These are phyloP conservation scores for Zapornia atra DNA, from an alignment of 2,113 vertebrate species.

Conservation along the genomic window DNA sequence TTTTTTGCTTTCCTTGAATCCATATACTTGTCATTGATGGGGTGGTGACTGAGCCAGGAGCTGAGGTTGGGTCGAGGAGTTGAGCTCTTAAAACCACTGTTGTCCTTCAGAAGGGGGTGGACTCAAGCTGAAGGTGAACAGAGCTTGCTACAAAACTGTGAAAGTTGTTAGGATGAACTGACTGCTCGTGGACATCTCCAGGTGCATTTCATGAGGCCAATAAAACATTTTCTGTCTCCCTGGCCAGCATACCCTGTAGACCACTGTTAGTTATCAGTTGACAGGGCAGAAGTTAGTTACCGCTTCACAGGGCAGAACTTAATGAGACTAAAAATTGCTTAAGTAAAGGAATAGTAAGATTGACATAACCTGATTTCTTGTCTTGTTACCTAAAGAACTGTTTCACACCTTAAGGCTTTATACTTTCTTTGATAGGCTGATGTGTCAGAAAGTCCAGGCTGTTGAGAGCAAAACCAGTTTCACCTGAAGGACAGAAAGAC, in stretches of 20 bases:
- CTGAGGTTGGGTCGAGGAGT: not conserved
- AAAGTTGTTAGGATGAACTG: not conserved
- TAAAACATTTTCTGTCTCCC: not conserved
- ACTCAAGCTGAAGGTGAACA: not conserved
- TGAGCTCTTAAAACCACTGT: not conserved
- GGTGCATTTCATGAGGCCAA: not conserved
- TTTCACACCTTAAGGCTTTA: not conserved
- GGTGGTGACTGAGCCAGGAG: not conserved
- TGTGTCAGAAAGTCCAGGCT: not conserved
- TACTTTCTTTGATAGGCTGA: not conserved
- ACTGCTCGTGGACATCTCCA: not conserved
- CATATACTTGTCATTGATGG: fast-evolving
- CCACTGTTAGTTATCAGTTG: not conserved
- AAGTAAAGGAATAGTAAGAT: not conserved
- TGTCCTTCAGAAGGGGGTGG: not conserved
- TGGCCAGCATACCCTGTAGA: not conserved
- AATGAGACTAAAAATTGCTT: not conserved
- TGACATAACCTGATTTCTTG: not conserved
- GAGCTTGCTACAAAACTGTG: not conserved
- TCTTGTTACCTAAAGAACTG: not conserved
- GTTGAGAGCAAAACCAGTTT: not conserved
- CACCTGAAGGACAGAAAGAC: not conserved
- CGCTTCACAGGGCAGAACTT: not conserved
- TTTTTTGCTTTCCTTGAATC: not conserved
- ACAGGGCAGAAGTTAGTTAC: not conserved